Conservation (phyloP, 2,888 invertebrate species). For the Magallana nippona region DNA sequence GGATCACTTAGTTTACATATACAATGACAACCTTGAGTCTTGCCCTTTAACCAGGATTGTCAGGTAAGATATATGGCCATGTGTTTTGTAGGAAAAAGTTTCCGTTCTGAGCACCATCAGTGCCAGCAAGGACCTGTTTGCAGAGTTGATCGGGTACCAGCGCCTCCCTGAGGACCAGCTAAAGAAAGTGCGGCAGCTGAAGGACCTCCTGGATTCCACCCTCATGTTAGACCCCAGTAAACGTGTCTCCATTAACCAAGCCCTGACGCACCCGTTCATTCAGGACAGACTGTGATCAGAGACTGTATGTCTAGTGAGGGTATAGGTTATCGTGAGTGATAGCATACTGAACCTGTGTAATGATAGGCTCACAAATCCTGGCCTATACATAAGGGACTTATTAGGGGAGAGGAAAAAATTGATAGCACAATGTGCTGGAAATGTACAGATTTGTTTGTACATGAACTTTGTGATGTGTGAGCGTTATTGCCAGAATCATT, state of each 20-base stretch:
- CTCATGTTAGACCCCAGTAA: conserved; percentile 95
- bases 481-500: neutral
- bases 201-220: conserved; percentile 94
- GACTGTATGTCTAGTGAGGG: conserved; percentile 13
- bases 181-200: conserved; percentile 93
- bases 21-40: too few relatives aligned
- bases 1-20: too few relatives aligned
- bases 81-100: conserved; percentile 91
- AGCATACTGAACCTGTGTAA: neutral
- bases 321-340: conserved; percentile 11
- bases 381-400: too few relatives aligned
- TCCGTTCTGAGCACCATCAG: conserved; percentile 93
- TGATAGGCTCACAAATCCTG: neutral
- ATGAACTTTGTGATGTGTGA: neutral
- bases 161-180: conserved; percentile 92
- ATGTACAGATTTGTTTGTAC: neutral
- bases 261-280: conserved; percentile 95
- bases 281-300: conserved; percentile 84
- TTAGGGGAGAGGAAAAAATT: too few relatives aligned
- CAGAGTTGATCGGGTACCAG: conserved; percentile 93
- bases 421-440: neutral
- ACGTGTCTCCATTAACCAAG: conserved; percentile 95
- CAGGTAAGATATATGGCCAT: conserved; percentile 12
- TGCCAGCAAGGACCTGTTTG: conserved; percentile 90
- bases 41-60: neutral